Evolutionary conservation across 2,888 invertebrate species (phyloP), one percentile per base, ranked within the genome.

Genomic region (Gandaritis pyraliata): DNA sequence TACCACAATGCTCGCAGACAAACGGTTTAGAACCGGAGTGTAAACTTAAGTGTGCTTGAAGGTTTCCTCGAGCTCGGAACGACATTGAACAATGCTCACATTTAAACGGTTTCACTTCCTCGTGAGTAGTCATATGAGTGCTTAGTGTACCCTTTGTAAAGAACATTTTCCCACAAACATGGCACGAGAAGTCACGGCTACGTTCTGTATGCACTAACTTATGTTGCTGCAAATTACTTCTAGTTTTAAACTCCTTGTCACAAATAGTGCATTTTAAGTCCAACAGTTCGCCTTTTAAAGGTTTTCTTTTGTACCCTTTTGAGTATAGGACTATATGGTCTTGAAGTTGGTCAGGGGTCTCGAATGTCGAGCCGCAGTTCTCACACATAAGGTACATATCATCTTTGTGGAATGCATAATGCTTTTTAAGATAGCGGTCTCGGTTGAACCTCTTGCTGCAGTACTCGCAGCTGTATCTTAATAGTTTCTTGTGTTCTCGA

Each of bases 131-230:
- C 81, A 92, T 87, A 52, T 92, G 92, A 0, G 88, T 88, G 3
- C 86, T 81, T 0, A 92, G 65, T 0, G 91, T 86, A 0, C 92
- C 92, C 77, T 91, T 91, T 0, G 90, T 91, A 29, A 85, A 92
- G 68, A 92, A 92, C 90, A 90, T 91, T 74, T 92, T 92, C 0
- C 92, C 92, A 5, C 92, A 92, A 0, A 91, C 68, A 49, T 92
- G 92, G 61, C 92, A 92, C 0, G 91, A 85, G 46, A 89, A 92
- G 13, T 92, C 84, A 69, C 88, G 74, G 10, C 82, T 83, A 0
- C 90, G 84, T 66, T 91, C 90, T 54, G 89, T 93, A 58, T 94
- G 92, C 0, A 89, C 80, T 0, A 86, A 62, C 57, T 82, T 85
- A 58, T 92, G 92, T 30, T 88, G 89, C 1, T 81, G 79, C 0